phyloP scores from a whole-genome alignment of 2,888 invertebrate species.

The Tachina lurida region DNA sequence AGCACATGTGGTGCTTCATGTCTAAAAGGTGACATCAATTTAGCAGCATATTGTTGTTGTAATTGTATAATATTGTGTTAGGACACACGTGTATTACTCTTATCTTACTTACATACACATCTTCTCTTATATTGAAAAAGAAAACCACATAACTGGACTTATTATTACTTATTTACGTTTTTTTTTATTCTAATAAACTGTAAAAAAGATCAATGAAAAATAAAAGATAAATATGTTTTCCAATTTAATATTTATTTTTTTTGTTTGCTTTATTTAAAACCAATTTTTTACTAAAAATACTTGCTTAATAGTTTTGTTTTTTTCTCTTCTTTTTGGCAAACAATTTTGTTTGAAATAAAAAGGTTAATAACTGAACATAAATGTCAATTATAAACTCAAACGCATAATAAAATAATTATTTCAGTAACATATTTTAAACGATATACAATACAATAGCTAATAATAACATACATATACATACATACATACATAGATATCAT shows the following conservation, averaged over 20 bases:
- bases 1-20: too few relatives aligned
- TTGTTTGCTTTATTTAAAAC: slow-evolving; percentile 63
- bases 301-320: slow-evolving; percentile 58
- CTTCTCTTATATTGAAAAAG: too few relatives aligned
- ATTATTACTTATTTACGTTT: background rate
- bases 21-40: too few relatives aligned
- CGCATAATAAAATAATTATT: slow-evolving; percentile 53
- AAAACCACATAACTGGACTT: too few relatives aligned
- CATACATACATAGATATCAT: slow-evolving; percentile 53
- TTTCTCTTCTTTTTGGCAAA: slow-evolving; percentile 47
- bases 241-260: slow-evolving; percentile 52
- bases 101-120: too few relatives aligned
- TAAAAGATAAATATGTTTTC: background rate
- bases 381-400: slow-evolving; percentile 56
- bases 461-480: slow-evolving; percentile 50
- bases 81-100: too few relatives aligned
- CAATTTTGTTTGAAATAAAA: slow-evolving; percentile 61
- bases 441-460: slow-evolving; percentile 57
- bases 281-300: slow-evolving; percentile 56
- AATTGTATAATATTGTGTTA: too few relatives aligned
- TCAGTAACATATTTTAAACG: slow-evolving; percentile 53
- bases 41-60: too few relatives aligned
- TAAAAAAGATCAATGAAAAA: background rate
- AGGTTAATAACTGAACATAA: slow-evolving; percentile 54
- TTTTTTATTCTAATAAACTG: background rate